Percentiles rank a stretch among this genome's conserved stretches.
Conservation (phyloP, 2,797 vertebrate species). For the Cephalopachus bancanus region DNA sequence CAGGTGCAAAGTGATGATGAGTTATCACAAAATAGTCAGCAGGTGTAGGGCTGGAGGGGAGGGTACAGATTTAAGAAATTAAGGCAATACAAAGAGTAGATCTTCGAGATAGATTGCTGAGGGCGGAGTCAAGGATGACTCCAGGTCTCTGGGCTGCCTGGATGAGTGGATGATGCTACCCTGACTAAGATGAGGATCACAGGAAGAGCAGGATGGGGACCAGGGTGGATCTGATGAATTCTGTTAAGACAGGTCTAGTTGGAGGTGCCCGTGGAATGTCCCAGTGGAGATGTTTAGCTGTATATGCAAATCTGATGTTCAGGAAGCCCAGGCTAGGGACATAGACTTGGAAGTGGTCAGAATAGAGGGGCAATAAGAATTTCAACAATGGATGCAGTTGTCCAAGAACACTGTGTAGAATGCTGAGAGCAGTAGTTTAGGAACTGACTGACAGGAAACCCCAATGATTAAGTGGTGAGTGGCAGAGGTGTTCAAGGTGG, state of each 20-base stretch:
- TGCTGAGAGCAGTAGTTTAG: background rate
- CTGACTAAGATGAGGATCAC: background rate
- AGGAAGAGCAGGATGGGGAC: background rate
- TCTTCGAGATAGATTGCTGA: background rate
- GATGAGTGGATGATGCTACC: background rate
- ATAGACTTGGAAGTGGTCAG: background rate
- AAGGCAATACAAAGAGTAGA: background rate
- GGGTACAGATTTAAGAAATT: constrained; percentile 17
- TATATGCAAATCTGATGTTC: background rate
- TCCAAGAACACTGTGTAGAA: background rate
- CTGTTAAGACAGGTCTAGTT: background rate
- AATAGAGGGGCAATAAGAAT: background rate
- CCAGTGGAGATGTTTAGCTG: background rate
- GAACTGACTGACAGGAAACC: background rate
- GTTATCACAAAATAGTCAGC: background rate
- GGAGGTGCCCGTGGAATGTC: background rate
- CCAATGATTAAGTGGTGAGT: background rate
- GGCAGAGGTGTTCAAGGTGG: background rate
- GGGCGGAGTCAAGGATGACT: background rate
- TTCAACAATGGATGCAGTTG: background rate
- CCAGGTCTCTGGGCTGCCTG: background rate
- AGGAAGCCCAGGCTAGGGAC: background rate
- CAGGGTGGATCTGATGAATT: background rate
- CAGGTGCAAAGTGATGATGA: background rate
- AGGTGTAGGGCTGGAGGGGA: background rate